phyloP scores from a whole-genome alignment of 2,797 vertebrate genomes.

The Mallotus villosus region DNA sequence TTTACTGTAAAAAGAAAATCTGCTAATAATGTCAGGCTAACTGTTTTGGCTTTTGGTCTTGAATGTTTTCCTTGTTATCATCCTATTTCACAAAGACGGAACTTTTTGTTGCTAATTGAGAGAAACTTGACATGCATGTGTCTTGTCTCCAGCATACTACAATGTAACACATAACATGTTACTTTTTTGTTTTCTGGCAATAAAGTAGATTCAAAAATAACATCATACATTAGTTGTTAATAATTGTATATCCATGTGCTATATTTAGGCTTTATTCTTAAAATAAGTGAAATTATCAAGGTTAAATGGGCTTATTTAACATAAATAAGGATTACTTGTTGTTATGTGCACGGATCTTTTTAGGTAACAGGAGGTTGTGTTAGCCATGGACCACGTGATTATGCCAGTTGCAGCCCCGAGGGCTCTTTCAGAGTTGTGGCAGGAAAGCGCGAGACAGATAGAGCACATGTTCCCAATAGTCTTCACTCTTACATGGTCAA shows the following conservation, averaged over 20 bases:
- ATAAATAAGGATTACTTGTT: not conserved
- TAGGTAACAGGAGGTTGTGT: slow-evolving; percentile 7
- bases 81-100: not conserved
- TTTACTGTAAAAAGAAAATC: not conserved
- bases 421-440: slow-evolving; percentile 37
- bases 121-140: not conserved
- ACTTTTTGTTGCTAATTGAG: not conserved
- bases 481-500: not conserved
- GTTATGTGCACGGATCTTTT: not conserved
- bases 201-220: not conserved
- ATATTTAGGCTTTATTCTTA: not conserved
- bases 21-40: not conserved
- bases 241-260: too few species aligned
- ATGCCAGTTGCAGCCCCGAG: slow-evolving; percentile 26
- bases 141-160: not conserved
- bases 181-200: not conserved
- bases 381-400: slow-evolving; percentile 53
- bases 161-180: not conserved
- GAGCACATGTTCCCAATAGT: slow-evolving; percentile 28
- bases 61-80: not conserved
- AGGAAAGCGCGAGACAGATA: slow-evolving; percentile 24
- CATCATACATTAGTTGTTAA: too few species aligned
- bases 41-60: not conserved
- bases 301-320: not conserved
- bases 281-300: not conserved